These are phyloP conservation scores for Amiota mariae DNA, from an alignment of 2,888 invertebrate genomes.

Conservation along the genomic window DNA sequence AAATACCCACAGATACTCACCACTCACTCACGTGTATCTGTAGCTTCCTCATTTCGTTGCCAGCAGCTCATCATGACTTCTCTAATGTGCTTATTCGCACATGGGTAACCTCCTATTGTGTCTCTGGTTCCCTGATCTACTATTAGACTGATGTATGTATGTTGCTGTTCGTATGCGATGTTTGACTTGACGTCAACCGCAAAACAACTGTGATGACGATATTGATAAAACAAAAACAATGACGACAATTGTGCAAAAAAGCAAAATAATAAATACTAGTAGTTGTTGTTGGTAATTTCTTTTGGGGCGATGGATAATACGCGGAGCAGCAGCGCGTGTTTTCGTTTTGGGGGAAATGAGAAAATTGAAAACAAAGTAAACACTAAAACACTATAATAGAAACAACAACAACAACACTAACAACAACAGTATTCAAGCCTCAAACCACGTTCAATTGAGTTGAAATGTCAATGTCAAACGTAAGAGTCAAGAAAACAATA, in stretches of 20 bases:
- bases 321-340: not conserved
- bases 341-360: not conserved
- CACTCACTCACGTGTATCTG: not conserved
- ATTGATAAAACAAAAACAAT: not conserved
- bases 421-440: not conserved
- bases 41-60: not conserved
- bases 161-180: not conserved
- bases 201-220: not conserved
- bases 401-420: constrained; percentile 2
- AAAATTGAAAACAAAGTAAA: not conserved
- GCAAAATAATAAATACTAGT: not conserved
- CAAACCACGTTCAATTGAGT: constrained; percentile 44
- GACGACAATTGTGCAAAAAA: not conserved
- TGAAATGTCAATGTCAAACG: constrained; percentile 67
- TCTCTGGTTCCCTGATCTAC: not conserved
- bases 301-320: not conserved
- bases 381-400: not conserved
- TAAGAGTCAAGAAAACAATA: constrained; percentile 43
- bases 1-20: constrained; percentile 5
- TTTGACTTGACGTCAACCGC: not conserved
- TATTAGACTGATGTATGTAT: not conserved
- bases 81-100: not conserved
- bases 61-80: not conserved
- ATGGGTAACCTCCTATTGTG: not conserved
- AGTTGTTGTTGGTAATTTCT: not conserved